Evolutionary conservation across 2,797 vertebrate genomes (phyloP), one percentile per base, ranked within the genome.

Genomic region (Astyanax mexicanus): DNA sequence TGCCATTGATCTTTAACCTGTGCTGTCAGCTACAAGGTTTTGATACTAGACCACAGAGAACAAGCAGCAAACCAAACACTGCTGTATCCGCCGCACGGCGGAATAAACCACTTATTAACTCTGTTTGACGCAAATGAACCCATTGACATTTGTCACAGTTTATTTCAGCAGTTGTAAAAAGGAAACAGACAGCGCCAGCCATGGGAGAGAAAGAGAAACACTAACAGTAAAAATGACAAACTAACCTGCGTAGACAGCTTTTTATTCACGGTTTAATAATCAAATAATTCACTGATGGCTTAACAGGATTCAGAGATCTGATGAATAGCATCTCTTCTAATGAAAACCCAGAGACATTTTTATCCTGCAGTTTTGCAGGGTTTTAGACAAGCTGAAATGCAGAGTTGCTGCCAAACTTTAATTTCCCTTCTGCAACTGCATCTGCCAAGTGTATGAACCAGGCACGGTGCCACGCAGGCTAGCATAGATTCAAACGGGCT

Each of bases 401-500:
- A 65, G 19, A 55, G 75, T 81, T 84, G 70, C 61, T 85, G 86
- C 88, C 86, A 85, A 69, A 89, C 77, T 64, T 85, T 86, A 88
- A 61, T 88, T 89, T 88, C 88, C 81, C 83, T 82, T 84, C 55
- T 80, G 70, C 80, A 86, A 82, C 79, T 78, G 81, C 81, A 79
- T 79, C 80, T 72, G 62, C 80, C 78, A 85, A 85, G 84, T 81
- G 81, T 65, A 70, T 25, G 27, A 83, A 81, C 64, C 87, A 86
- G 80, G 66, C 87, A 66, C 83, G 52, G 84, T 84, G 85, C 87
- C 83, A 82, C 74, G 60, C 80, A 81, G 81, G 84, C 88, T 77
- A 85, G 82, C 84, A 82, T 85, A 85, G 84, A 89, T 87, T 88
- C 80, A 84, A 89, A 86, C 85, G 35, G 78, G 88, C 84, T 89